These are phyloP conservation scores for Drosophila busckii DNA, from an alignment of 1,140 invertebrate species.

Conservation along the genomic window DNA sequence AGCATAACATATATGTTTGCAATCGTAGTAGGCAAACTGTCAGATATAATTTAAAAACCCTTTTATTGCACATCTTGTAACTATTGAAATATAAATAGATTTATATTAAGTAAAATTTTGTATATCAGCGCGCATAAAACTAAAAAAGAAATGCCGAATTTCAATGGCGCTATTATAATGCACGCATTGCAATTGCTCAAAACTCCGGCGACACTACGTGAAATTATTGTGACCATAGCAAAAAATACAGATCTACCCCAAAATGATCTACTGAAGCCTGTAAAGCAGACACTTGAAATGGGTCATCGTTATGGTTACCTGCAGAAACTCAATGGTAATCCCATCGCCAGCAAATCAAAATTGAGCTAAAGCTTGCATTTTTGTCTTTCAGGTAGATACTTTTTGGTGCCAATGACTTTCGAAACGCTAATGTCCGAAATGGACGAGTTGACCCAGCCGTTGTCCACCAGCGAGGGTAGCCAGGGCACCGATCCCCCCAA, in stretches of 20 bases:
- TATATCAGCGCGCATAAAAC: no score
- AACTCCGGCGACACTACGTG: constrained; percentile 43
- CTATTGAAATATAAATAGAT: no score
- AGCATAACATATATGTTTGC: no score
- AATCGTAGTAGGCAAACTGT: no score
- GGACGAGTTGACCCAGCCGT: not conserved
- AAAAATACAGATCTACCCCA: constrained; percentile 38
- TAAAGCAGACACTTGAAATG: constrained; percentile 50
- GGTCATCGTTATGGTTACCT: constrained; percentile 41
- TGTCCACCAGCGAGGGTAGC: not conserved
- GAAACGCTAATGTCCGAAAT: constrained; percentile 27
- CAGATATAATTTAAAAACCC: no score
- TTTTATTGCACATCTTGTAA: no score
- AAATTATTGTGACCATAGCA: constrained; percentile 45
- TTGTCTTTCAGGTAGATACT: constrained; percentile 34
- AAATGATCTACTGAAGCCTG: constrained; percentile 37
- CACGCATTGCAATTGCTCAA: constrained; percentile 45
- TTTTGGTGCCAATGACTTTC: constrained; percentile 40
- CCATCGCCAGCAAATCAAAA: not conserved
- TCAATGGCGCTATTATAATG: constrained; percentile 59
- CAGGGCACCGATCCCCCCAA: not conserved
- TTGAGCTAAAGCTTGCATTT: not conserved
- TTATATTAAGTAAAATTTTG: no score
- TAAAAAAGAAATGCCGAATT: constrained; percentile 46
- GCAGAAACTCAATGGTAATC: constrained; percentile 48